These are phyloP conservation scores for Scaeva pyrastri DNA, from an alignment of 2,888 invertebrate species.

Conservation along the genomic window DNA sequence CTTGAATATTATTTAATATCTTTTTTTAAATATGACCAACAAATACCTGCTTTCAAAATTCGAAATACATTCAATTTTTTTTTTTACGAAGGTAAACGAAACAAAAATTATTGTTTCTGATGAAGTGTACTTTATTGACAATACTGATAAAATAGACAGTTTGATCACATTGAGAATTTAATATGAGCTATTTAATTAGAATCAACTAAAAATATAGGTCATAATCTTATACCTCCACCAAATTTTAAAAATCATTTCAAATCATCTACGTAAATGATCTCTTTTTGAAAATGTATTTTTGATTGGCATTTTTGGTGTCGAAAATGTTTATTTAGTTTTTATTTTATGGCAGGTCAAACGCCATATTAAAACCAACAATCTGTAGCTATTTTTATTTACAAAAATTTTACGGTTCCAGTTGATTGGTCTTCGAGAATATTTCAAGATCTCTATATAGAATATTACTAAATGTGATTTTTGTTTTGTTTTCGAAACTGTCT, in stretches of 20 bases:
- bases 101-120: too few relatives aligned
- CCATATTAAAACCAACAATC: constrained; percentile 9
- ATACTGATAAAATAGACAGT: too few relatives aligned
- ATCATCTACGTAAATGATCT: not conserved
- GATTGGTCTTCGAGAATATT: constrained; percentile 25
- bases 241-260: too few relatives aligned
- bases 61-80: too few relatives aligned
- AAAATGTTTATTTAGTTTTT: constrained; percentile 22
- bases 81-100: too few relatives aligned
- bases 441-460: not conserved
- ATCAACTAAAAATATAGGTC: too few relatives aligned
- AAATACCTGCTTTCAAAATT: too few relatives aligned
- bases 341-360: not conserved
- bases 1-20: not conserved
- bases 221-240: too few relatives aligned
- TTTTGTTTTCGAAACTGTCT: too few relatives aligned
- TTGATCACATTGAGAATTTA: too few relatives aligned
- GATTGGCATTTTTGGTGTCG: constrained; percentile 37
- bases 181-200: too few relatives aligned
- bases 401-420: constrained; percentile 30
- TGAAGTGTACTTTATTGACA: too few relatives aligned
- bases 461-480: not conserved
- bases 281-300: not conserved
- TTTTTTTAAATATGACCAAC: not conserved
- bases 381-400: constrained; percentile 10